Conservation (phyloP, 2,888 invertebrate genomes). For the Macropis europaea region DNA sequence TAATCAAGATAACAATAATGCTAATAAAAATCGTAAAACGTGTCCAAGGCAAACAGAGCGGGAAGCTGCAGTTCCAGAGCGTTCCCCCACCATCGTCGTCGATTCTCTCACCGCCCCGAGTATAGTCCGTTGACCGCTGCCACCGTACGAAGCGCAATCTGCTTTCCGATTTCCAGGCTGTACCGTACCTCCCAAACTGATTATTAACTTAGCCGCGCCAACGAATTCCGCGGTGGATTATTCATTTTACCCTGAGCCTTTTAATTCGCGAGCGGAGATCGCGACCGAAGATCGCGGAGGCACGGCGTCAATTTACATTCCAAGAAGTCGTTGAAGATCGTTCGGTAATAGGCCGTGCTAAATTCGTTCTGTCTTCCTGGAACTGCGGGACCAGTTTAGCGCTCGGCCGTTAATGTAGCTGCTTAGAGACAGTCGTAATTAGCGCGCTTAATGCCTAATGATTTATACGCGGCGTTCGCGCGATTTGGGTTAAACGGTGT, state of each 20-base stretch:
- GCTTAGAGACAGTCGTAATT: constrained; percentile 74
- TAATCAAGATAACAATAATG: no score
- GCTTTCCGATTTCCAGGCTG: constrained; percentile 4
- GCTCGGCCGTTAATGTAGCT: constrained; percentile 66
- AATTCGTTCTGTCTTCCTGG: constrained; percentile 47
- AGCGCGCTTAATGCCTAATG: constrained; percentile 74
- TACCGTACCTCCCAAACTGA: no score
- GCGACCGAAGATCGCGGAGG: no score
- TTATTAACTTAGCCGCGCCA: neutral
- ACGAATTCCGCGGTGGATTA: no score
- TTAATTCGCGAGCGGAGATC: no score
- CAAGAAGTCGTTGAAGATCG: constrained; percentile 53
- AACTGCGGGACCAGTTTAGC: constrained; percentile 46
- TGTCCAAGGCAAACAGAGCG: no score
- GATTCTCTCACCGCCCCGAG: no score
- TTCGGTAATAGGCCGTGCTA: constrained; percentile 43
- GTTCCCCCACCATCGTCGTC: no score
- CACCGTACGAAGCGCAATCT: constrained; percentile 36
- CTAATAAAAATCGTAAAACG: no score
- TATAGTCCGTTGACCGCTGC: no score
- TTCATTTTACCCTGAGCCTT: no score
- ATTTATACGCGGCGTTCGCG: constrained; percentile 68
- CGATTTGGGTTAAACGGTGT: constrained; percentile 72
- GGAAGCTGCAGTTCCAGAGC: no score
- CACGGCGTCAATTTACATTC: constrained; percentile 28